These are phyloP conservation scores for Acronicta alni DNA, from an alignment of 2,888 invertebrate genomes.

Conservation along the genomic window DNA sequence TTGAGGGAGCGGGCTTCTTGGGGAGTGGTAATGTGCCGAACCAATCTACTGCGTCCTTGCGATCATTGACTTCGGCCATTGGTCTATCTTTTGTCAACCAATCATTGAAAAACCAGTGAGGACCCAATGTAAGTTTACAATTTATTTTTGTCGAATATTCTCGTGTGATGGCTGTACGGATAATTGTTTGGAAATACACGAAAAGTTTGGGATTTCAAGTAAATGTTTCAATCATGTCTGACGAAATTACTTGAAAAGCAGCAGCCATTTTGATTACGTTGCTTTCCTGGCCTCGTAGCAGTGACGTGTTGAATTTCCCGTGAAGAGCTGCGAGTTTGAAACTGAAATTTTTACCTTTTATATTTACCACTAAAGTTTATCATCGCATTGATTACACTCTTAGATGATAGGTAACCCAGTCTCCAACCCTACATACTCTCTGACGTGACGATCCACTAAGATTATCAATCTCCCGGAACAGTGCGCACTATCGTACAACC, in stretches of 20 bases:
- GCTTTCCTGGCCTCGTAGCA: slow-evolving; percentile 73
- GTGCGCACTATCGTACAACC: slow-evolving; percentile 30
- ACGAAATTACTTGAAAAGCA: slow-evolving; percentile 74
- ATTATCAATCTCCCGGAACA: slow-evolving; percentile 5
- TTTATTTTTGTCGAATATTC: slow-evolving; percentile 79
- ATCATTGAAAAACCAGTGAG: slow-evolving; percentile 95
- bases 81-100: slow-evolving; percentile 96
- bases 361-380: background rate
- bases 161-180: slow-evolving; percentile 68
- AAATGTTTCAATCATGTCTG: slow-evolving; percentile 60
- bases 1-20: slow-evolving; percentile 78
- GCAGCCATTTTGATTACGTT: slow-evolving; percentile 88
- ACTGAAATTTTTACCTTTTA: slow-evolving; percentile 2
- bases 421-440: background rate
- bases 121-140: slow-evolving; percentile 87
- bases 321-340: slow-evolving; percentile 38
- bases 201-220: slow-evolving; percentile 58
- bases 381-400: background rate
- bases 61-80: slow-evolving; percentile 94
- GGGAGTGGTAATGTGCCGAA: slow-evolving; percentile 91
- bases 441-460: background rate
- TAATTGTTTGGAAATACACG: slow-evolving; percentile 52
- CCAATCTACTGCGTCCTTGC: slow-evolving; percentile 93
- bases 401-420: background rate
- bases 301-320: slow-evolving; percentile 77